Conservation (phyloP, 2,888 invertebrate species). For the Tenthredo notha region DNA sequence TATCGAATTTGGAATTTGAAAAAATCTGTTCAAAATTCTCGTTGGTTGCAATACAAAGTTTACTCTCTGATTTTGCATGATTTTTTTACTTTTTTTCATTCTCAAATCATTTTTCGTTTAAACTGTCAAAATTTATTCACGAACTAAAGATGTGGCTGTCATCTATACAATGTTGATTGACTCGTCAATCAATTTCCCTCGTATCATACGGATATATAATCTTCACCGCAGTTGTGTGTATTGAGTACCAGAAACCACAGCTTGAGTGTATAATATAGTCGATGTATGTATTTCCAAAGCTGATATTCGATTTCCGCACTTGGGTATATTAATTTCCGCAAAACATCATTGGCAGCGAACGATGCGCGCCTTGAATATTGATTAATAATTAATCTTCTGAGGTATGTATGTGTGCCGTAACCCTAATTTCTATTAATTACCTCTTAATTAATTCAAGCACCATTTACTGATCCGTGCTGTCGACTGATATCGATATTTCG, state of each 20-base stretch:
- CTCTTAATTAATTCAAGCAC: slow-evolving; percentile 19
- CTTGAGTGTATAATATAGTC: neutral
- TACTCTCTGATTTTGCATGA: neutral
- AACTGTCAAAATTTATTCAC: neutral
- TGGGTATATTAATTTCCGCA: slow-evolving; percentile 37
- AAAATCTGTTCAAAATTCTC: neutral
- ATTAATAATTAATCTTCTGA: slow-evolving; percentile 37
- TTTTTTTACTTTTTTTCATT: neutral
- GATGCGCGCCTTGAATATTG: slow-evolving; percentile 13
- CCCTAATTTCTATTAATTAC: slow-evolving; percentile 11
- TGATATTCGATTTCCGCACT: slow-evolving; percentile 30
- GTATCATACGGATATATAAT: neutral
- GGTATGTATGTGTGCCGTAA: neutral
- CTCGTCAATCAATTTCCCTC: slow-evolving; percentile 18
- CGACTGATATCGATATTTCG: slow-evolving; percentile 26
- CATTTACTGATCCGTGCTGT: slow-evolving; percentile 3
- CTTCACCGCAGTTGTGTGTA: neutral
- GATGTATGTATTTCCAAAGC: neutral
- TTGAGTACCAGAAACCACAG: slow-evolving; percentile 18
- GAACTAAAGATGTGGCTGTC: neutral
- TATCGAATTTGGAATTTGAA: neutral
- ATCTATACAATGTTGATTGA: neutral
- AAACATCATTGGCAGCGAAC: neutral
- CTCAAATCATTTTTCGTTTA: neutral
- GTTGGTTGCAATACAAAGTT: neutral